Evolutionary conservation across 2,797 vertebrate genomes (phyloP).

Genomic region (Neostethus bicornis): DNA sequence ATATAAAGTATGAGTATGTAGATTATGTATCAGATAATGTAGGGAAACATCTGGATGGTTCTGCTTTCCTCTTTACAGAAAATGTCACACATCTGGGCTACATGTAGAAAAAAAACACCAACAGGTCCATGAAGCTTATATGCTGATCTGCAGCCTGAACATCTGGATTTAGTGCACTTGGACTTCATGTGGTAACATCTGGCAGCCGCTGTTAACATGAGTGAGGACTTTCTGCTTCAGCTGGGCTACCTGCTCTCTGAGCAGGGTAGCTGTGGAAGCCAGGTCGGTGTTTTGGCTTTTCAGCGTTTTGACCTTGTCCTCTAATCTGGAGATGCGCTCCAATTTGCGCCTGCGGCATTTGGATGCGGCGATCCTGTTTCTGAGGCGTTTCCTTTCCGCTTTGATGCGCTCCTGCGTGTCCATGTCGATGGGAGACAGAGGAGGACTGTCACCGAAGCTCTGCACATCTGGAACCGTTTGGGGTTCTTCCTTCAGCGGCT

Average conservation of each 20-base stretch:
- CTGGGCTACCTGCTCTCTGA: constrained; percentile 94
- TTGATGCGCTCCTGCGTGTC: constrained; percentile 95
- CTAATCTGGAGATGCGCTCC: constrained; percentile 93
- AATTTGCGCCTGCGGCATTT: constrained; percentile 95
- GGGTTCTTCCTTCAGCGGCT: constrained; percentile 90
- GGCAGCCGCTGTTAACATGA: constrained; percentile 95
- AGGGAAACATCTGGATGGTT: constrained; percentile 12
- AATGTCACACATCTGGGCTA: constrained; percentile 25
- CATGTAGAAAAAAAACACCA: constrained; percentile 35
- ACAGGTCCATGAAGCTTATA: constrained; percentile 53
- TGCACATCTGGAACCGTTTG: constrained; percentile 93
- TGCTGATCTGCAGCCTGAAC: constrained; percentile 43
- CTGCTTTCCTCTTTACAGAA: constrained; percentile 1
- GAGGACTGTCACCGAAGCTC: constrained; percentile 91
- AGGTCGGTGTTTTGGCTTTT: constrained; percentile 94
- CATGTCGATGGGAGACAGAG: constrained; percentile 92
- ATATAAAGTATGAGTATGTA: no score
- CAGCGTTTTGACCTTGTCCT: constrained; percentile 94
- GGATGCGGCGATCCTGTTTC: constrained; percentile 94
- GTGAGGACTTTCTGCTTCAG: constrained; percentile 95
- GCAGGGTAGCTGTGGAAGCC: constrained; percentile 90
- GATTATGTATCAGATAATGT: no score
- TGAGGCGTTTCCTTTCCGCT: constrained; percentile 92
- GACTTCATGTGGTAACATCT: constrained; percentile 92
- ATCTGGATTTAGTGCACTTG: constrained; percentile 83